Evolutionary conservation across 2,888 invertebrate species (phyloP).

Genomic region (Schizaphis graminum): DNA sequence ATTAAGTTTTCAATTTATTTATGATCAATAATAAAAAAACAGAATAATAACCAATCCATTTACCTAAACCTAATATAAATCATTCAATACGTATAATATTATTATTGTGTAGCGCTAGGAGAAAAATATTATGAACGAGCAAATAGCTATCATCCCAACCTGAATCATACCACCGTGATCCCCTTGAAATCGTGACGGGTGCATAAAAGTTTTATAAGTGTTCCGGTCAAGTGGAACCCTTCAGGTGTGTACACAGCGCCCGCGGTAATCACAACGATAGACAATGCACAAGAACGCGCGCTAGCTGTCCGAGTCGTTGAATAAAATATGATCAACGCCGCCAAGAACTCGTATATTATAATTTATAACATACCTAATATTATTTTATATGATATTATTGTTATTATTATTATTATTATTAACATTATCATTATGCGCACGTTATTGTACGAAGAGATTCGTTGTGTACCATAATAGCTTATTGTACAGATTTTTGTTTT

Average conservation of each 20-base stretch:
- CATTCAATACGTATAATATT: background rate
- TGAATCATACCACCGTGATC: background rate
- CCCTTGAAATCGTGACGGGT: background rate
- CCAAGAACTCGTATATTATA: background rate
- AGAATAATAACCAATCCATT: background rate
- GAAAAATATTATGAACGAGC: background rate
- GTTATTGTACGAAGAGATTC: background rate
- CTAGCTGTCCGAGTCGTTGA: background rate
- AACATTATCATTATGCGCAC: background rate
- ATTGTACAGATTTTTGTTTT: background rate
- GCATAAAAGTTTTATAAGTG: conserved; percentile 66
- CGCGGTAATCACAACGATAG: background rate
- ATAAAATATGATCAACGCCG: conserved; percentile 8
- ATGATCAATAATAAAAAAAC: no score
- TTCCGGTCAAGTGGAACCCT: conserved; percentile 47
- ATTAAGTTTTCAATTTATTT: no score
- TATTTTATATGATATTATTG: background rate
- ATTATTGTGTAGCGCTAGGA: background rate
- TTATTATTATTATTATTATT: background rate
- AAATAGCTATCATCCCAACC: background rate
- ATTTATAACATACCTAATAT: no score
- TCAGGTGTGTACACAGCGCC: background rate
- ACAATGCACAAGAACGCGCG: background rate
- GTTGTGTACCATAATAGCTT: background rate
- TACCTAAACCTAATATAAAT: background rate